phyloP scores from a whole-genome alignment of 2,888 invertebrate genomes.

The Apamea anceps region DNA sequence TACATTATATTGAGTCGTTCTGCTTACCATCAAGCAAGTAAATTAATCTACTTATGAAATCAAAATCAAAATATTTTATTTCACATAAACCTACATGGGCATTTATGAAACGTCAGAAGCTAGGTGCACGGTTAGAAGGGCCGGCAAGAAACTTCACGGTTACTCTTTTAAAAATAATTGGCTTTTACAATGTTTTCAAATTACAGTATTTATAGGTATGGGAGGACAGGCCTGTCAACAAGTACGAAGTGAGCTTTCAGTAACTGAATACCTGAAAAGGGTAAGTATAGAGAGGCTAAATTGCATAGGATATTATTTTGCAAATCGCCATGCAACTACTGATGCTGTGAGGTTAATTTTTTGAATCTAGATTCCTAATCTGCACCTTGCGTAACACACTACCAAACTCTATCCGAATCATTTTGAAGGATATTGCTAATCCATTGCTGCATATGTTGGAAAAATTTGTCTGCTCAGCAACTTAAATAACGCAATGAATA shows the following conservation, averaged over 20 bases:
- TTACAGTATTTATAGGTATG: too few relatives aligned
- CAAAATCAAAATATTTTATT: too few relatives aligned
- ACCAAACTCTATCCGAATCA: neutral
- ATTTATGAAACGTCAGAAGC: too few relatives aligned
- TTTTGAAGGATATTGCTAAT: neutral
- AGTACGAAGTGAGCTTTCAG: neutral
- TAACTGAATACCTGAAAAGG: neutral
- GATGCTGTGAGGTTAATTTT: neutral
- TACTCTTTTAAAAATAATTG: too few relatives aligned
- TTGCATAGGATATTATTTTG: neutral
- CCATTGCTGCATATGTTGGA: neutral
- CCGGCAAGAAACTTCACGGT: too few relatives aligned
- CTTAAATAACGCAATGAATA: neutral
- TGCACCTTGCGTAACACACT: too few relatives aligned
- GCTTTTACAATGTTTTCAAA: too few relatives aligned
- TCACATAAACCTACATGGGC: too few relatives aligned
- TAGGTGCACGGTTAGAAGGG: too few relatives aligned
- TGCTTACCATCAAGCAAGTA: neutral
- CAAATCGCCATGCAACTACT: neutral
- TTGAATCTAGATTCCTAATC: neutral
- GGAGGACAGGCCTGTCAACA: too few relatives aligned
- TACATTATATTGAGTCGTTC: neutral
- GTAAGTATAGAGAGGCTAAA: neutral
- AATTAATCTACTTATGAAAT: too few relatives aligned
- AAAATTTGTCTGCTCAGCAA: neutral